Evolutionary conservation across 2,113 vertebrate species (phyloP), one percentile per base, ranked within the genome.

Genomic region (Poeciliopsis occidentalis): DNA sequence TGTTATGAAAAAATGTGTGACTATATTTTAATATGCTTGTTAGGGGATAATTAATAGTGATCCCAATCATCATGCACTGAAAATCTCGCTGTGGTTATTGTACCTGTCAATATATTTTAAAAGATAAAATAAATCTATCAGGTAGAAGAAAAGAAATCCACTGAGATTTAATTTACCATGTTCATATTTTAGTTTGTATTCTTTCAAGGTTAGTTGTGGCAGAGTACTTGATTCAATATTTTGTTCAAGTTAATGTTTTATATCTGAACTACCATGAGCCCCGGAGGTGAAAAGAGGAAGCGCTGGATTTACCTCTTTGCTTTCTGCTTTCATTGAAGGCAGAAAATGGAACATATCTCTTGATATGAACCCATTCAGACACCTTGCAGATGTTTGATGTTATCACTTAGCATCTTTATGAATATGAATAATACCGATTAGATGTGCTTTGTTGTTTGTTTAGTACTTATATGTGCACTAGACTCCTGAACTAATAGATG

Each of bases 261-360:
- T 31, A 51, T 51, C 11, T 31, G 11, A 41, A 47, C 29, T 8
- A 68, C 12, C 41, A 31, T 0, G 30, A 70, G 41, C 60, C 41
- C 44, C 15, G 27, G 27, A 34, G 22, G 19, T n/a, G 29, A 27
- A 17, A 31, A 24, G 30, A 72, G 73, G 47, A 26, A 12, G 41
- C n/a, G 26, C 32, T 24, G 2, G 54, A 67, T 34, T 30, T 47
- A 34, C 32, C 44, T n/a, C 44, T 64, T 60, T 79, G 74, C 64
- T 67, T 80, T 60, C 47, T 66, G n/a, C 64, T 65, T 51, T 60
- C 60, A 69, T 22, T 4, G 37, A 51, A 37, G 29, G 24, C 24
- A 8, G 67, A 8, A 2, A 60, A 67, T 13, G 8, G 67, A 66
- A 44, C 71, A 61, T 39, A 80, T 12, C 54, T 31, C 17, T 13